phyloP scores from a whole-genome alignment of 1,140 invertebrate genomes.

The Amyelois transitella region DNA sequence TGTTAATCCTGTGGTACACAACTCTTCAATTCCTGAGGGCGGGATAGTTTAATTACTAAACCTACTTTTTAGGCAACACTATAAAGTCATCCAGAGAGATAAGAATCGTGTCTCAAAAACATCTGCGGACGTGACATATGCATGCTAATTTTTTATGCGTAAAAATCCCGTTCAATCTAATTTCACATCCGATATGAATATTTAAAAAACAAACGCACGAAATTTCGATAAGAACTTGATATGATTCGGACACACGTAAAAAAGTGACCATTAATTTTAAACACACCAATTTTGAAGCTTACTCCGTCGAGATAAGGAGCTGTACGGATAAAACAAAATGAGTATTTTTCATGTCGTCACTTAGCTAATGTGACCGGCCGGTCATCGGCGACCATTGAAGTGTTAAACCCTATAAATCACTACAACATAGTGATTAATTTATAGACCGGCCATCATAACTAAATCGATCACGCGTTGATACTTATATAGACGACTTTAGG shows the following conservation, averaged over 20 bases:
- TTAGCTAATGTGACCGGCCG: conserved; percentile 10
- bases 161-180: conserved; percentile 3
- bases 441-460: conserved; percentile 15
- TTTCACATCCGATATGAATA: conserved; percentile 3
- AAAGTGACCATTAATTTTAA: neutral
- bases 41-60: too few relatives aligned
- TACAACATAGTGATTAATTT: conserved; percentile 37
- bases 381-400: conserved; percentile 38
- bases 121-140: too few relatives aligned
- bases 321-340: neutral
- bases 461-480: neutral
- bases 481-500: neutral
- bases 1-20: too few relatives aligned
- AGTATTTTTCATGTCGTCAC: neutral
- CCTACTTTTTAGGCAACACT: too few relatives aligned
- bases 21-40: too few relatives aligned
- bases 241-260: neutral
- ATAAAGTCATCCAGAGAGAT: too few relatives aligned
- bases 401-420: conserved; percentile 41
- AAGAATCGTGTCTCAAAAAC: too few relatives aligned
- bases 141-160: conserved; percentile 1
- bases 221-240: neutral
- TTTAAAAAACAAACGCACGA: neutral
- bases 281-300: neutral
- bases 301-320: neutral